Conservation (phyloP, 2,797 vertebrate species). For the Carcharodon carcharias region DNA sequence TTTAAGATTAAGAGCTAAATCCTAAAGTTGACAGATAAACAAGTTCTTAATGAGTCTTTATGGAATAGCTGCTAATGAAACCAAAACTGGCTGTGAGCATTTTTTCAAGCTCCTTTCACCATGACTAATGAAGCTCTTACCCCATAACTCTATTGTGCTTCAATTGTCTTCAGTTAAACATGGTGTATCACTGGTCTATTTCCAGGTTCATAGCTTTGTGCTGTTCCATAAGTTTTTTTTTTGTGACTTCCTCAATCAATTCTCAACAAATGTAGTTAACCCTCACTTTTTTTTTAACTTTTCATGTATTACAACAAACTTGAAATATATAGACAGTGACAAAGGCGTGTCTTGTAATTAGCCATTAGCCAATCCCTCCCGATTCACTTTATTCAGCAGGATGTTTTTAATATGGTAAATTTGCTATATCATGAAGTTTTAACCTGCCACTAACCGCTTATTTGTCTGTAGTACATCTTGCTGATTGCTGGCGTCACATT, state of each 20-base stretch:
- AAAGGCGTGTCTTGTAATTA: background rate
- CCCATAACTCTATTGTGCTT: background rate
- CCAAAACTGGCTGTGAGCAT: constrained; percentile 24
- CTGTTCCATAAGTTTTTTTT: background rate
- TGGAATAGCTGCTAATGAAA: constrained; percentile 34
- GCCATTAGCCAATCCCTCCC: background rate
- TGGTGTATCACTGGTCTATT: background rate
- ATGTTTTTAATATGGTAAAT: background rate
- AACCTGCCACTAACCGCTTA: background rate
- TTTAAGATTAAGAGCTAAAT: constrained; percentile 35
- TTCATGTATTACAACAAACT: background rate
- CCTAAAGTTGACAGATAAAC: constrained; percentile 34
- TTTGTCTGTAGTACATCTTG: background rate
- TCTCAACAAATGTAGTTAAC: background rate
- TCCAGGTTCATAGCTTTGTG: background rate
- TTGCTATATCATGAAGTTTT: background rate
- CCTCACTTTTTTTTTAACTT: background rate
- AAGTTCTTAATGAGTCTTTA: constrained; percentile 31
- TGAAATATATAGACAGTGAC: constrained; percentile 3
- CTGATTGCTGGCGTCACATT: background rate
- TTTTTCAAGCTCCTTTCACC: constrained; percentile 30
- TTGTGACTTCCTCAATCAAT: constrained; percentile 6
- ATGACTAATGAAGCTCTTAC: constrained; percentile 29
- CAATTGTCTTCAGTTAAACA: background rate
- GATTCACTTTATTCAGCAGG: background rate